Percentiles rank a stretch among this genome's conserved stretches.
Evolutionary conservation across 2,888 invertebrate genomes (phyloP).

Genomic region (Dasypolia templi): DNA sequence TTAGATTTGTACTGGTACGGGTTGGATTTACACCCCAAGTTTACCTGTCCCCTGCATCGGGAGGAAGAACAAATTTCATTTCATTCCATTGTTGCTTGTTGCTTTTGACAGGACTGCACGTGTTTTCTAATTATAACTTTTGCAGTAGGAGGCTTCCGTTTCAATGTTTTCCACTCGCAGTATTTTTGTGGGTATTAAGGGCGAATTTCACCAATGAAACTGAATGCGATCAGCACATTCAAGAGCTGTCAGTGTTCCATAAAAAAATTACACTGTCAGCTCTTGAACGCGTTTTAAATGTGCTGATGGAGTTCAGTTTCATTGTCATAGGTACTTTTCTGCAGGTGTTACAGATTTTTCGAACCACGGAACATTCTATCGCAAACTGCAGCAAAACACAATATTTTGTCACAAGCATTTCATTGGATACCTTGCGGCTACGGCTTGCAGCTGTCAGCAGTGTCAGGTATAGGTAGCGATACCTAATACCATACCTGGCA

Average conservation of each 20-base stretch:
- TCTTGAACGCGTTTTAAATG: too few species aligned
- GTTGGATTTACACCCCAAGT: background rate
- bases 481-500: background rate
- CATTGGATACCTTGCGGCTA: background rate
- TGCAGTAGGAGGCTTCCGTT: background rate
- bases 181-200: background rate
- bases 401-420: background rate
- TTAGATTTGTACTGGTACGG: background rate
- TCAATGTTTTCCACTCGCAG: background rate
- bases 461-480: too few species aligned
- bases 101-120: background rate
- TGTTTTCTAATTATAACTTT: background rate
- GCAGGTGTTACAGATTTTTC: background rate
- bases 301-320: too few species aligned
- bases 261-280: too few species aligned
- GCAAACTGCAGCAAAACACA: background rate
- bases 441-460: constrained; percentile 1
- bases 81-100: background rate
- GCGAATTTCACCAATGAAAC: too few species aligned
- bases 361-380: background rate
- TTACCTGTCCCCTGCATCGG: background rate
- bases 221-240: too few species aligned
- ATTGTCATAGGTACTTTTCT: background rate
- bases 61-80: constrained; percentile 5
- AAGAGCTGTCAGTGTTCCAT: too few species aligned